Evolutionary conservation across 2,797 vertebrate genomes (phyloP).

Genomic region (Pseudochaenichthys georgianus): DNA sequence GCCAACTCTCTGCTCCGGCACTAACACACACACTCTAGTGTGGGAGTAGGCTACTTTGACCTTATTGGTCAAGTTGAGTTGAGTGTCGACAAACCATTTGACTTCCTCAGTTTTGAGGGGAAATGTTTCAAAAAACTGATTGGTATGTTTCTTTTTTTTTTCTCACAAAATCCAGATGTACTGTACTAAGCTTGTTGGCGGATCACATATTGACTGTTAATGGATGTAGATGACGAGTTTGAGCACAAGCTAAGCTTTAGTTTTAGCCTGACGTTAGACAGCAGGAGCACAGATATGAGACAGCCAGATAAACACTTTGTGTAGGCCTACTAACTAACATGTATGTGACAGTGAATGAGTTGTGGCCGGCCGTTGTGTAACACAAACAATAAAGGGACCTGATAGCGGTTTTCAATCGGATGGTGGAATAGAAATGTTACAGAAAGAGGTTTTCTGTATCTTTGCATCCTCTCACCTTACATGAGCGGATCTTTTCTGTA

Average conservation of each 20-base stretch:
- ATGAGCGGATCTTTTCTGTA: slow-evolving; percentile 41
- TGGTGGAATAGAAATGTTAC: slow-evolving; percentile 42
- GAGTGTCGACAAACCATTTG: slow-evolving; percentile 17
- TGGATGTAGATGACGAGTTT: slow-evolving; percentile 45
- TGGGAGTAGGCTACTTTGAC: slow-evolving; percentile 8
- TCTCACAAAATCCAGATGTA: slow-evolving; percentile 81
- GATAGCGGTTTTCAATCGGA: slow-evolving; percentile 24
- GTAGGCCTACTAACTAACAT: slow-evolving; percentile 24
- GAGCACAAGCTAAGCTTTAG: slow-evolving; percentile 66
- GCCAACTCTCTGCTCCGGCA: slow-evolving; percentile 54
- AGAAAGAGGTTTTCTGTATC: slow-evolving; percentile 42
- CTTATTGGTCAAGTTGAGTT: slow-evolving; percentile 13
- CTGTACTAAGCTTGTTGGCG: slow-evolving; percentile 74
- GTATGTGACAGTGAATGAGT: slow-evolving; percentile 42
- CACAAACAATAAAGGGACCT: slow-evolving; percentile 37
- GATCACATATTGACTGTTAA: slow-evolving; percentile 70
- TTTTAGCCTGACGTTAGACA: slow-evolving; percentile 32
- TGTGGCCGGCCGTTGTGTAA: slow-evolving; percentile 19
- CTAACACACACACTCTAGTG: slow-evolving; percentile 16
- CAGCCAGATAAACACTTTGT: slow-evolving; percentile 7
- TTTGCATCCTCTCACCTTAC: slow-evolving; percentile 48
- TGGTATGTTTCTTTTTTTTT: slow-evolving; percentile 43
- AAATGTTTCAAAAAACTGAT: slow-evolving; percentile 6
- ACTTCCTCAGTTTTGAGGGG: slow-evolving; percentile 52
- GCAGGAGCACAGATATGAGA: slow-evolving; percentile 46